Evolutionary conservation across 2,797 vertebrate genomes (phyloP).

Genomic region (Emys orbicularis): DNA sequence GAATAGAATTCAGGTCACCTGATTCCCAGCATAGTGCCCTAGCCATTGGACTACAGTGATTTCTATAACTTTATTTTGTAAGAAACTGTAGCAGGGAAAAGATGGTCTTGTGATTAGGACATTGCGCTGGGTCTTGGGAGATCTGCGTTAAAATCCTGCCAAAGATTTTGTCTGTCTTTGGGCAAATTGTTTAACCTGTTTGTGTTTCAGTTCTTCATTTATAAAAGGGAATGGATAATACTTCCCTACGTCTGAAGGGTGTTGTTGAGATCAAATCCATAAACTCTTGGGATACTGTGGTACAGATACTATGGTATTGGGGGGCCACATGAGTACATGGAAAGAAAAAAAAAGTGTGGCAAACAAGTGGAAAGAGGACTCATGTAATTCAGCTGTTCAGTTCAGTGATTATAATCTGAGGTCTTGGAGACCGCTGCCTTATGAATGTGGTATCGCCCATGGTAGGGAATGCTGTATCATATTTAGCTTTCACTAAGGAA

Average conservation of each 20-base stretch:
- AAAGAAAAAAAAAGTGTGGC: no score
- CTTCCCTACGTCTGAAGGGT: neutral
- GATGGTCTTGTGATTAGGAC: neutral
- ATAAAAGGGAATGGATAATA: neutral
- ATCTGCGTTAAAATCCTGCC: neutral
- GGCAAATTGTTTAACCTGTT: neutral
- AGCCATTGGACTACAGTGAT: neutral
- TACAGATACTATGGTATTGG: neutral
- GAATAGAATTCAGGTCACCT: no score
- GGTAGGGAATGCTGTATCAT: neutral
- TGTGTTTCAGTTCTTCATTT: neutral
- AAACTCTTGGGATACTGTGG: neutral
- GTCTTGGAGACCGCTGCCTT: neutral
- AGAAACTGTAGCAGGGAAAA: neutral
- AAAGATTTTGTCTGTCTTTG: fast-evolving
- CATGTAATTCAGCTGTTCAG: no score
- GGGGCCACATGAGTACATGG: neutral
- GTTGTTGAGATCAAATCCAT: neutral
- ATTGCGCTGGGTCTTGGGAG: neutral
- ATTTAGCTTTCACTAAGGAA: neutral
- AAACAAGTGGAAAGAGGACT: no score
- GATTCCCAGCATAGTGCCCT: no score
- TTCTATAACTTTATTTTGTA: neutral
- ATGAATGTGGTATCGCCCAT: fast-evolving
- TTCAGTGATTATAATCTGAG: neutral